Evolutionary conservation across 2,113 vertebrate species (phyloP), one percentile per base, ranked within the genome.

Genomic region (Ariopsis seemanni): DNA sequence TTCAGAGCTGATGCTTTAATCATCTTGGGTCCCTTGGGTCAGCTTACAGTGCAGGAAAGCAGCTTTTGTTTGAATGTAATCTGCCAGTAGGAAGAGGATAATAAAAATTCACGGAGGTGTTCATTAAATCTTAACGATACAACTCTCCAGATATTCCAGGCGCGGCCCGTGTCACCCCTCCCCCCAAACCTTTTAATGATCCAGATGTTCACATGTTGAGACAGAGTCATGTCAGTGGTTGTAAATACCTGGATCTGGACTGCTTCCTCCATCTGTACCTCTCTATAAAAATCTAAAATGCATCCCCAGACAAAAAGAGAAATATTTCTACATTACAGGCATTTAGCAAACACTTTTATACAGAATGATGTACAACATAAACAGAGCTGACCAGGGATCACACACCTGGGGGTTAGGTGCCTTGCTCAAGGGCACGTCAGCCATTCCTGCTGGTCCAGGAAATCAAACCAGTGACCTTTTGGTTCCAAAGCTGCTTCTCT

Each of bases 101-200:
- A 88, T 90, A 87, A 91, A 91, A 91, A 91, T 91, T 85, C 83
- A 92, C 90, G 82, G 91, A 81, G 81, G 72, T 89, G 85, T 90
- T 92, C 89, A 90, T 92, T 90, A 91, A 91, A 91, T 91, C 88
- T 89, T 91, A 89, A 90, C 69, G 77, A 87, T 14, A 57, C 34
- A n/a, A 80, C 90, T 85, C 88, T 81, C 80, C 50, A 87, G 87
- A 91, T 82, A 75, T 86, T 90, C 88, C 22, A 58, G 72, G 57
- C 74, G 11, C 77, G 52, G 82, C 65, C 48, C 42, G 75, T 42
- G 71, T 85, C 74, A 62, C 89, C 48, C 63, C 22, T 22, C 58
- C 0, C 52, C 14, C 69, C 3, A 7, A 1, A 8, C 57, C 18
- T 25, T 48, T n/a, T 17, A 80, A 85, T 27, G 50, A 63, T 82